phyloP scores from a whole-genome alignment of 2,888 invertebrate genomes.

The Phyllotreta cruciferae region DNA sequence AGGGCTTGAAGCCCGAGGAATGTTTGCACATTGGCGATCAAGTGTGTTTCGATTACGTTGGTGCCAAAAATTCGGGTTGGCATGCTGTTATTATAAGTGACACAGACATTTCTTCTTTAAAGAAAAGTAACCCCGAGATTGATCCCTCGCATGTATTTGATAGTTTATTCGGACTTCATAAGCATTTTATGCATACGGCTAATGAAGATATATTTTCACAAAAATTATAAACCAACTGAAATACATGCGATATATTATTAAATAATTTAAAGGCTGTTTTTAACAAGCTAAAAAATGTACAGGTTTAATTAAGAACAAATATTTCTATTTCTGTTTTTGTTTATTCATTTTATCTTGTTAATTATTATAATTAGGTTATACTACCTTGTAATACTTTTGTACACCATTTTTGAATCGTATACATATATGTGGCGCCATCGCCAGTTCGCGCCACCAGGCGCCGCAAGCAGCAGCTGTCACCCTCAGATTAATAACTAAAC shows the following conservation, averaged over 20 bases:
- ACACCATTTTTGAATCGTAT: too few species aligned
- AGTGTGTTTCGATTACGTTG: slow-evolving; percentile 76
- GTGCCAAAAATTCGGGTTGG: slow-evolving; percentile 80
- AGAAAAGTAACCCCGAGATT: slow-evolving; percentile 59
- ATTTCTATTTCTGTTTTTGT: too few species aligned
- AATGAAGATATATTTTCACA: slow-evolving; percentile 44
- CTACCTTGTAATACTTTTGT: too few species aligned
- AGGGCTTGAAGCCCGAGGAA: slow-evolving; percentile 64
- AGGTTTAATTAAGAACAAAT: slow-evolving; percentile 2
- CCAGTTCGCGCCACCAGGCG: too few species aligned
- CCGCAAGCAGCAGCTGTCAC: too few species aligned
- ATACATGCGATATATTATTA: not conserved
- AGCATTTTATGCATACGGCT: slow-evolving; percentile 50
- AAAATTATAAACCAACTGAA: slow-evolving; percentile 10
- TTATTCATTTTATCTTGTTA: too few species aligned
- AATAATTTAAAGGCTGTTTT: not conserved
- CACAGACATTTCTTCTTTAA: slow-evolving; percentile 53
- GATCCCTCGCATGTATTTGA: slow-evolving; percentile 59
- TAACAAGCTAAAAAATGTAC: too few species aligned
- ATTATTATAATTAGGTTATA: too few species aligned
- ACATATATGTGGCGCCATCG: too few species aligned
- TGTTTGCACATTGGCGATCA: slow-evolving; percentile 87
- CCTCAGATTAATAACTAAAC: too few species aligned
- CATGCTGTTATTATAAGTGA: slow-evolving; percentile 66
- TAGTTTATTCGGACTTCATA: slow-evolving; percentile 64